These are phyloP conservation scores for Lasioglossum vierecki DNA, from an alignment of 2,888 invertebrate species.

Conservation along the genomic window DNA sequence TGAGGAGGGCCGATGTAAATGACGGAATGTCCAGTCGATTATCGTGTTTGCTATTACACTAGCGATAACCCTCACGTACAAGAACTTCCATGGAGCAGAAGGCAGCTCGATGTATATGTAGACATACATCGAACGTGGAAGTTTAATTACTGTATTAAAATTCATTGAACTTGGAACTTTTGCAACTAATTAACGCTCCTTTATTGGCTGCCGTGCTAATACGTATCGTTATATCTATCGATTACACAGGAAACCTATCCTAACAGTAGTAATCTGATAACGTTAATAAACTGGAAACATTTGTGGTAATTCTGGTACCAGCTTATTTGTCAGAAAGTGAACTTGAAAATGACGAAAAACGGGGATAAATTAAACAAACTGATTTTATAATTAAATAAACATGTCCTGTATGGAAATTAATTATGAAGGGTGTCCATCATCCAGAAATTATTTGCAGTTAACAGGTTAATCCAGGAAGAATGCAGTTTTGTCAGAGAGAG, in stretches of 20 bases:
- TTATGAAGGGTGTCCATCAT: neutral
- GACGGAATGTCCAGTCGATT: neutral
- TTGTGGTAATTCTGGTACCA: neutral
- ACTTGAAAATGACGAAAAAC: neutral
- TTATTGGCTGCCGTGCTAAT: neutral
- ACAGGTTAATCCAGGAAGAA: neutral
- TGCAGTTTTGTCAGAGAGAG: neutral
- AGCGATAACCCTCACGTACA: neutral
- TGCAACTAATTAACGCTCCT: neutral
- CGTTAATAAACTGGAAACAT: neutral
- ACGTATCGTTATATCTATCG: neutral
- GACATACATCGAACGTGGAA: neutral
- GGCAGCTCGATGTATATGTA: neutral
- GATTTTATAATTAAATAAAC: neutral
- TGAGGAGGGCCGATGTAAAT: neutral
- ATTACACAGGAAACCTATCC: neutral
- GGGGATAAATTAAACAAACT: neutral
- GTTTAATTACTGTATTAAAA: slow-evolving; percentile 26
- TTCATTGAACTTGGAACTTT: slow-evolving; percentile 4
- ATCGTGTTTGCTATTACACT: neutral
- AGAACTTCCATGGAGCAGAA: neutral
- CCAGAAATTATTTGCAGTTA: neutral
- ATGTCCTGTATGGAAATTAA: neutral
- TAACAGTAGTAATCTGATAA: neutral
- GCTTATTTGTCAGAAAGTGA: neutral